Evolutionary conservation across 2,797 vertebrate genomes (phyloP).

Genomic region (Pseudochirops corinnae): DNA sequence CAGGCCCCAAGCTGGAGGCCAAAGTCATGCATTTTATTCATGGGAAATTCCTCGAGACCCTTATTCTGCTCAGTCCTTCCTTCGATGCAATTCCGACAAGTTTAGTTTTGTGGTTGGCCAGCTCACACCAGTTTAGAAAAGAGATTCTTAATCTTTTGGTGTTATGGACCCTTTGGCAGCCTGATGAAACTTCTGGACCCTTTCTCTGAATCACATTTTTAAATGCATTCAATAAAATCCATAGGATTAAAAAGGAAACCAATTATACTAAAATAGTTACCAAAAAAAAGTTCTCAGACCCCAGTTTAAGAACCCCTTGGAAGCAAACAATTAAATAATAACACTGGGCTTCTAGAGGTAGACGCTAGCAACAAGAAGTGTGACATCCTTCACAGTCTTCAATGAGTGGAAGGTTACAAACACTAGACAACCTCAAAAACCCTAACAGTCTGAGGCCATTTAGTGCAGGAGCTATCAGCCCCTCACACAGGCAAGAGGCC

Average conservation of each 20-base stretch:
- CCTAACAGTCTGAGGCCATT: not conserved
- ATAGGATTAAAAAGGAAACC: not conserved
- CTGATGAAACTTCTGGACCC: not conserved
- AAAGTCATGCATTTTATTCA: constrained; percentile 44
- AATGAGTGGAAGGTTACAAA: not conserved
- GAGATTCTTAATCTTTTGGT: not conserved
- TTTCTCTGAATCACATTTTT: not conserved
- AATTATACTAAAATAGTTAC: not conserved
- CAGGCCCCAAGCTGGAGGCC: constrained; percentile 37
- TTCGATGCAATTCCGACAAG: constrained; percentile 17
- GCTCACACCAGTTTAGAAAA: not conserved
- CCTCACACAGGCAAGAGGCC: not conserved
- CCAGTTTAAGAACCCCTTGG: not conserved
- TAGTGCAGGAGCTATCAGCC: not conserved
- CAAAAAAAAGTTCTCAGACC: not conserved
- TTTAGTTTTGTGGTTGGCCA: constrained; percentile 13
- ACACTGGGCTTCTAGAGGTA: not conserved
- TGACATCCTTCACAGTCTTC: not conserved
- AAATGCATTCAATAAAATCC: not conserved
- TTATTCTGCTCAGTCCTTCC: constrained; percentile 40
- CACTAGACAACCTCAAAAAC: not conserved
- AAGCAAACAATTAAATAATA: not conserved
- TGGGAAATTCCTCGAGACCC: constrained; percentile 2
- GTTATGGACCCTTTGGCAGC: not conserved
- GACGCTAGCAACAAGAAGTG: not conserved